A percentile compares a stretch with the other conserved stretches of the same genome.
phyloP scores from a whole-genome alignment of 2,888 invertebrate genomes.

The Leptinotarsa haldemani region DNA sequence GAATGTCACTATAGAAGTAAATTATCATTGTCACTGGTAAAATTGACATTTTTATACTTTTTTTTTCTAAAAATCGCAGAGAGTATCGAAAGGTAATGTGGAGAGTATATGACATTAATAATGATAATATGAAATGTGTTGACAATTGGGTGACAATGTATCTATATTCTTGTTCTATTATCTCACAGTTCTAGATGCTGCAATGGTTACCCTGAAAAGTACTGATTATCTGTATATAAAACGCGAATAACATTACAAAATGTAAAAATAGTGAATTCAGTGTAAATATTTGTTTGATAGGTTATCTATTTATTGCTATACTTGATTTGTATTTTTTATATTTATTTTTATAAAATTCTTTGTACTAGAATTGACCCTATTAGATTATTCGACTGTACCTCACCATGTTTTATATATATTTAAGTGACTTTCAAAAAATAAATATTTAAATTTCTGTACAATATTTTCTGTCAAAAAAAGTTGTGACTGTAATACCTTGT shows the following conservation, averaged over 20 bases:
- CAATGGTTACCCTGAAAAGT: constrained; percentile 50
- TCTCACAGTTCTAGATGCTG: background rate
- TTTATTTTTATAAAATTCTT: constrained; percentile 40
- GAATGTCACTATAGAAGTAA: too few species aligned
- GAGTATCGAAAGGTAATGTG: too few species aligned
- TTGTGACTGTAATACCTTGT: constrained; percentile 16
- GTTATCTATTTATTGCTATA: constrained; percentile 38
- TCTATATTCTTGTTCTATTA: background rate
- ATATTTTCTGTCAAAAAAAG: constrained; percentile 5
- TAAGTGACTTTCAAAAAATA: background rate
- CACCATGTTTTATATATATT: constrained; percentile 10
- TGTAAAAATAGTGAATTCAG: constrained; percentile 31
- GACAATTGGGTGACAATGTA: background rate
- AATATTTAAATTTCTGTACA: constrained; percentile 4
- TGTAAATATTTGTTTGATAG: constrained; percentile 38
- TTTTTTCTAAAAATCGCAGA: too few species aligned
- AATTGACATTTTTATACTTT: too few species aligned
- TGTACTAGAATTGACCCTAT: constrained; percentile 13
- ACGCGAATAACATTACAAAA: constrained; percentile 17
- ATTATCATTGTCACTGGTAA: too few species aligned
- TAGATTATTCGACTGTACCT: constrained; percentile 29
- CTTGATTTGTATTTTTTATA: constrained; percentile 42
- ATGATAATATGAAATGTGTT: background rate
- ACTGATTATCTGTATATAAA: constrained; percentile 45
- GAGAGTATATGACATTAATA: too few species aligned